Evolutionary conservation across 2,113 vertebrate species (phyloP).

Genomic region (Phoenicopterus ruber): DNA sequence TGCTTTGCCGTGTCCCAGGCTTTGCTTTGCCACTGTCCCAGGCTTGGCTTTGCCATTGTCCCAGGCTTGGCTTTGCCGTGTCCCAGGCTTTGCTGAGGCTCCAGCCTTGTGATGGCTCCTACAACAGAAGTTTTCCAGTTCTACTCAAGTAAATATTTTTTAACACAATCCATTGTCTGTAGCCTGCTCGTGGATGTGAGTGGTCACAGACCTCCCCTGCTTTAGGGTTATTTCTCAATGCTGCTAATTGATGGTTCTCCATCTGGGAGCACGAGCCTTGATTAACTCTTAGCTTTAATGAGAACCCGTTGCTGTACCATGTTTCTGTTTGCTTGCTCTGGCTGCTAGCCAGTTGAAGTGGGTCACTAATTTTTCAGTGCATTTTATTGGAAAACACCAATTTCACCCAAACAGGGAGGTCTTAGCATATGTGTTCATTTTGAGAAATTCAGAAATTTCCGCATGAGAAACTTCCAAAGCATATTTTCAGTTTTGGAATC

Average conservation of each 20-base stretch:
- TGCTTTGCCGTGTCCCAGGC: not conserved
- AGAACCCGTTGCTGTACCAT: not conserved
- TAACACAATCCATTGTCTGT: not conserved
- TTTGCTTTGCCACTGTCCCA: not conserved
- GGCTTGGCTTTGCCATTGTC: not conserved
- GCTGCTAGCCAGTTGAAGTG: not conserved
- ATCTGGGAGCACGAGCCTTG: not conserved
- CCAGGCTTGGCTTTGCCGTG: not conserved
- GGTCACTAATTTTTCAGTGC: not conserved
- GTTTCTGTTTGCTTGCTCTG: not conserved
- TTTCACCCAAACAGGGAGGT: not conserved
- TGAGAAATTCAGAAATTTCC: not conserved
- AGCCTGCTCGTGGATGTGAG: not conserved
- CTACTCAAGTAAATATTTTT: not conserved
- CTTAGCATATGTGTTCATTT: not conserved
- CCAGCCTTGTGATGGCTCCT: not conserved
- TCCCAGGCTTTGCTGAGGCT: not conserved
- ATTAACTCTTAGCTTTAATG: not conserved
- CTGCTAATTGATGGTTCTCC: not conserved
- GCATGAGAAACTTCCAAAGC: not conserved
- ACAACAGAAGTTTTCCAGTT: not conserved
- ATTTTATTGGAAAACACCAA: not conserved
- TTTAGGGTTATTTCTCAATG: not conserved
- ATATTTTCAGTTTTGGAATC: not conserved
- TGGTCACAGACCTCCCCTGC: accelerated